Base-by-base conservation (phyloP, 1,140 invertebrate genomes). In the Apis cerana region DNA sequence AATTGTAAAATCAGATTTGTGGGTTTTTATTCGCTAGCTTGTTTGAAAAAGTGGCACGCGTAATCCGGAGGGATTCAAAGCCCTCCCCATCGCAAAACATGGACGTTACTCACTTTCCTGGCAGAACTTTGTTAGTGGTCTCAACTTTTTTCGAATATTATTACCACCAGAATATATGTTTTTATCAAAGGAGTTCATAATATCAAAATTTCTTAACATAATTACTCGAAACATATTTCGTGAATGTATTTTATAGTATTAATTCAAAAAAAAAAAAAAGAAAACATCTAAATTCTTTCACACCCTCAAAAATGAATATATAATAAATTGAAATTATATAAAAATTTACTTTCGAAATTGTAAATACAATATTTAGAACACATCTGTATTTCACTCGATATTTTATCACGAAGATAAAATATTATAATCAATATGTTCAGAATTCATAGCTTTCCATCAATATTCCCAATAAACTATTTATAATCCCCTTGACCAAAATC, bases 61-160 rank as follows among this genome's bases (percentile, higher is more conserved):
- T 52, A 71, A 71, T 56, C 69, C 69, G 10, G 50, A 27, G 69
- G 69, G 69, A 56, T 71, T 56, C 52, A 23, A 27, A 23, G 15
- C 50, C 56, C 13, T 48, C 21, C 13, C 67, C 21, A n/a, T 52
- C 3, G 67, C 48, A 27, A 71, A 71, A 71, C 69, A 71, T 21
- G 69, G 7, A 56, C 69, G 52, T 23, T 17, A 33, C 23, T 71
- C 69, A 33, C 52, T 58, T 33, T 17, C 13, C 50, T 23, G 10
- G 52, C 15, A 23, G 10, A 19, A 27, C 69, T 71, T 23, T 11
- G 9, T 48, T 11, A 15, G 69, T 71, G 69, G 23, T 33, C 52
- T 2, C 23, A 21, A 10, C 23, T 71, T 56, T 71, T 71, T 71
- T 27, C 69, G 9, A 0, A 9, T n/a, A 17, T 71, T 56, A 17